Percentiles rank a stretch among this genome's conserved stretches.
phyloP scores from a whole-genome alignment of 2,797 vertebrate species.

The Halcyon smyrnensis region DNA sequence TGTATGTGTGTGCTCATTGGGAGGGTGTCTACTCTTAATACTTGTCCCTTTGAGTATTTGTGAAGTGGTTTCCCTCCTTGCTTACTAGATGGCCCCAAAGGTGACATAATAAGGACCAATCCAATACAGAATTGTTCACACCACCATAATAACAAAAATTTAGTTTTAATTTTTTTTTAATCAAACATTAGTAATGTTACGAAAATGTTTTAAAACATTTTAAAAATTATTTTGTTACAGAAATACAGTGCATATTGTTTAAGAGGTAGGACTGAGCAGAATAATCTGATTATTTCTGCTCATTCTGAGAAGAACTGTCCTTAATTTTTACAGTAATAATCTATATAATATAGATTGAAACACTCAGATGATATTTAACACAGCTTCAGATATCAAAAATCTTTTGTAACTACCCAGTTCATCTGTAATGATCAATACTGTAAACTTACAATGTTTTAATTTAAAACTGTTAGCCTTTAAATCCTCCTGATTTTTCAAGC shows the following conservation, averaged over 20 bases:
- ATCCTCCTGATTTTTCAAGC: constrained; percentile 18
- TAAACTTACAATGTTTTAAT: background rate
- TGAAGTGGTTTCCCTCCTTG: background rate
- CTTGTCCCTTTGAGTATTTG: background rate
- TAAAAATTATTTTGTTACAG: background rate
- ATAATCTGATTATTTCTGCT: background rate
- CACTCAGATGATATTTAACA: background rate
- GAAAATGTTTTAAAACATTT: background rate
- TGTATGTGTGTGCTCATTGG: background rate
- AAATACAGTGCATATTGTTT: background rate
- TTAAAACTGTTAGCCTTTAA: constrained; percentile 30
- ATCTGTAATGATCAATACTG: background rate
- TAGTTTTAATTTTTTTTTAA: background rate
- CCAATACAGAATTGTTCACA: background rate
- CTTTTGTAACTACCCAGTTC: background rate
- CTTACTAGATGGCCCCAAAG: background rate
- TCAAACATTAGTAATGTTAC: background rate
- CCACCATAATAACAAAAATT: background rate
- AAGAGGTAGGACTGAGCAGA: background rate
- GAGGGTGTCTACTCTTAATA: background rate
- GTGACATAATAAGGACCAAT: background rate
- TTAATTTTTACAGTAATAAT: background rate
- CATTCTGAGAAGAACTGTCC: background rate
- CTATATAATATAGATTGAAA: background rate
- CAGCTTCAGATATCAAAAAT: background rate